Evolutionary conservation across 30 jellyfish, hydroid and myxozoan genomes (phyloP).

Genomic region (Aurelia aurita complex sp. Pacific): DNA sequence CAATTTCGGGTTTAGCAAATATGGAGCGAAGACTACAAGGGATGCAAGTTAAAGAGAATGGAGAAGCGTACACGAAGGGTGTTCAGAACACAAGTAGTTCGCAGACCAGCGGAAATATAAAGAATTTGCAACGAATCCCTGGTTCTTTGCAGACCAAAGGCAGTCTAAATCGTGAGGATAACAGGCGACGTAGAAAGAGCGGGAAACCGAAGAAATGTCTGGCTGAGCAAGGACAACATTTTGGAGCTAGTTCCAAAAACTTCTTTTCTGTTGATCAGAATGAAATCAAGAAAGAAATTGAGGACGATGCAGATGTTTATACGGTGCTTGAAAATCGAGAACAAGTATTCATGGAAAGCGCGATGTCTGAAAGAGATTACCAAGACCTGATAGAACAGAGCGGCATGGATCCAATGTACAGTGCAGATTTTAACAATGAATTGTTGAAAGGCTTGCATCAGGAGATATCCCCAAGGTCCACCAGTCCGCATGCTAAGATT

Average conservation of each 20-base stretch:
- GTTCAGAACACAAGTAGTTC: not conserved
- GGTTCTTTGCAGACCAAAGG: not conserved
- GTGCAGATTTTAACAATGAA: not conserved
- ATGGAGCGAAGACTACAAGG: not conserved
- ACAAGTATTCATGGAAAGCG: not conserved
- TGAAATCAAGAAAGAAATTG: not conserved
- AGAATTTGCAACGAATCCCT: not conserved
- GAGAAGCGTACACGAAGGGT: not conserved
- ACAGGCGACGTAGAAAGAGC: slow-evolving; percentile 13
- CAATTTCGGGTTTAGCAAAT: not conserved
- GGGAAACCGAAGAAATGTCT: not conserved
- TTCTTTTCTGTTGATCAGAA: not conserved
- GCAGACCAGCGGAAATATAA: too few species aligned
- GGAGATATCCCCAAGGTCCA: not conserved
- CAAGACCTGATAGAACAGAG: not conserved
- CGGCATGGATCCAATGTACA: not conserved
- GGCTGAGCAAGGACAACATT: not conserved
- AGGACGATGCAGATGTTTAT: not conserved
- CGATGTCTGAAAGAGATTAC: not conserved
- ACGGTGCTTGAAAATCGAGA: too few species aligned
- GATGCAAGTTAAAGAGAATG: too few species aligned
- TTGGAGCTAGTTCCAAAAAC: not conserved
- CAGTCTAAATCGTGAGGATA: not conserved
- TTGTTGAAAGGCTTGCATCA: not conserved
- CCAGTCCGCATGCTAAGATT: not conserved